Evolutionary conservation across 2,888 invertebrate genomes (phyloP), one percentile per base, ranked within the genome.

Genomic region (Cacoxenus indagator): DNA sequence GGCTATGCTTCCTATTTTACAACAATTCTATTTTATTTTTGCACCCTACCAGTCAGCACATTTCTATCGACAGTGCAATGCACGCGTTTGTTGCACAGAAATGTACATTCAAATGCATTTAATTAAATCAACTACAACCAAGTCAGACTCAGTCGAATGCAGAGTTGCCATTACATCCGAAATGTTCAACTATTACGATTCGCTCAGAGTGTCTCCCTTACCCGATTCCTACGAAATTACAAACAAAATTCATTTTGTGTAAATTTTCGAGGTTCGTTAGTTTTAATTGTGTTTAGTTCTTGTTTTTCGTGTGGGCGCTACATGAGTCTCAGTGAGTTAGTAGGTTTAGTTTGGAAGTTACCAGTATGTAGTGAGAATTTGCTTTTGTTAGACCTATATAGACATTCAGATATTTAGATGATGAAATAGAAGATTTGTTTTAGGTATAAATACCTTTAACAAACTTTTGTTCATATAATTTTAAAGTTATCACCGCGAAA

Each of bases 81-180:
- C 14, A 37, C 37, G 37, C 9, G 51, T 51, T 17, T 51, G 22
- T 9, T 51, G 51, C 11, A n/a, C n/a, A 4, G 19, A 48, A 78
- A 80, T 77, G 74, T 84, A 77, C 77, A 84, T 83, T 81, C 84
- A 81, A 84, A 84, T 81, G 76, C 83, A 80, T 83, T 83, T 83
- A 83, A 83, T 83, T 83, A 84, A 83, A 83, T 83, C 83, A 84
- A 81, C 80, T 80, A 76, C 76, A 76, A 77, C 78, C 78, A 80
- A 80, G 76, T 77, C 73, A 72, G 78, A 78, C 11, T 43, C 11
- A 8, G 37, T 37, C 5, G 37, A 37, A 37, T 8, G 9, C 9
- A 37, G 14, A 37, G 37, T 14, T 37, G 37, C 14, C 37, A 14
- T 37, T 37, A 14, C 37, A 70, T 78, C 75, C 80, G 73, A 71